Percentiles rank a stretch among this genome's conserved stretches.
These are phyloP conservation scores for Enteromius viviparus DNA, from an alignment of 2,797 vertebrate species.

Conservation along the genomic window DNA sequence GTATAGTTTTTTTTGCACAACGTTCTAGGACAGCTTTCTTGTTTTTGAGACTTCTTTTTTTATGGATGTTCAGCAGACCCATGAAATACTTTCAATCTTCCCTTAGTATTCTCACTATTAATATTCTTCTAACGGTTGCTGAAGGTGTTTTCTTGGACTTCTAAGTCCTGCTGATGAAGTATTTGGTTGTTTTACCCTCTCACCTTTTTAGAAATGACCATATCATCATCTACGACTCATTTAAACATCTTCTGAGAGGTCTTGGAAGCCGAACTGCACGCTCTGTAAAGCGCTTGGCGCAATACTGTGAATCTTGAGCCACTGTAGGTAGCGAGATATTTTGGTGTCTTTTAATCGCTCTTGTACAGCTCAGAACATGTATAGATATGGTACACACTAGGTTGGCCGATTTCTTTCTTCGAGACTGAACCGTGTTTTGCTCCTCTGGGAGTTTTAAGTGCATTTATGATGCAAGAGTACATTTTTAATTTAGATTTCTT, in stretches of 20 bases:
- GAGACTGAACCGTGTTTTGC: constrained; percentile 1
- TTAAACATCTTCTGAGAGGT: constrained; percentile 59
- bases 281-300: constrained; percentile 64
- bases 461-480: constrained; percentile 17
- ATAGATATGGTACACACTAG: constrained; percentile 66
- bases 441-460: constrained; percentile 32
- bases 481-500: not conserved
- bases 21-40: not conserved
- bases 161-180: not conserved
- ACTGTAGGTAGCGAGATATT: constrained; percentile 79
- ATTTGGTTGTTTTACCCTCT: not conserved
- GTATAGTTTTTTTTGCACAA: not conserved
- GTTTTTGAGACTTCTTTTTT: not conserved
- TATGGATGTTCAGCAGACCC: not conserved
- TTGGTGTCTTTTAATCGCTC: constrained; percentile 79
- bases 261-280: constrained; percentile 73
- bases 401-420: constrained; percentile 16
- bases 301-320: constrained; percentile 85
- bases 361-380: constrained; percentile 78
- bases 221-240: not conserved
- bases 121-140: not conserved
- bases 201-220: not conserved
- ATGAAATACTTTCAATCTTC: not conserved
- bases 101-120: not conserved
- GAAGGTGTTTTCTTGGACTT: not conserved